A percentile compares a stretch with the other conserved stretches of the same genome.
These are phyloP conservation scores for Ceyx margarethae DNA, from an alignment of 2,113 vertebrate species.

Conservation along the genomic window DNA sequence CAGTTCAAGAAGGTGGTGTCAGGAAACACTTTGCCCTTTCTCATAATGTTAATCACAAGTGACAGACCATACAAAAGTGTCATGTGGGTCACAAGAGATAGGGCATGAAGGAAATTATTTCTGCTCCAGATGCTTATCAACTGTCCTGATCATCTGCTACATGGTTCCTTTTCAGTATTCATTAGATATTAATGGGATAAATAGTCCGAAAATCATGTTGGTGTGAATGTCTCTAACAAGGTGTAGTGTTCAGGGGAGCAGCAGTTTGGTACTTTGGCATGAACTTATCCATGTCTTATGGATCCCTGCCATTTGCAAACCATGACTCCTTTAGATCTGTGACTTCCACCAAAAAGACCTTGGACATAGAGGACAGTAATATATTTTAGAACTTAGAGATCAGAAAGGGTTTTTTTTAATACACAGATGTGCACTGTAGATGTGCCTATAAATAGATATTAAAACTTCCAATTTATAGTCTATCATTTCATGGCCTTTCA, in stretches of 20 bases:
- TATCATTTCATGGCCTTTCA: conserved; percentile 61
- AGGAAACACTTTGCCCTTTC: background rate
- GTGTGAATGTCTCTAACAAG: background rate
- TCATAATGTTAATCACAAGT: background rate
- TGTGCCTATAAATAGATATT: conserved; percentile 64
- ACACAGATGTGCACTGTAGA: conserved; percentile 11
- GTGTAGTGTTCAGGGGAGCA: background rate
- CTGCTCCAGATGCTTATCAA: background rate
- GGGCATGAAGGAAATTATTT: background rate
- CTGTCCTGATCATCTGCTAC: background rate
- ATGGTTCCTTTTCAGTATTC: background rate
- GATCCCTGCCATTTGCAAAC: background rate
- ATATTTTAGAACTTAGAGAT: conserved; percentile 51
- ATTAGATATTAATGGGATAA: background rate
- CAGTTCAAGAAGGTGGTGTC: background rate
- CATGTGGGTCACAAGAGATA: background rate
- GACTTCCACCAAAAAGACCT: conserved; percentile 27
- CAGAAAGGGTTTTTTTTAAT: conserved; percentile 37
- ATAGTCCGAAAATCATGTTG: background rate
- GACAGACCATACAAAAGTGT: background rate
- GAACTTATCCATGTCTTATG: background rate
- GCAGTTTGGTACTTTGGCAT: background rate
- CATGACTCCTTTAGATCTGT: background rate
- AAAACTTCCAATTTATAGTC: conserved; percentile 64
- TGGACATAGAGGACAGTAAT: conserved; percentile 47